Conservation (phyloP, 2,888 invertebrate species). For the Geophilus truncorum region DNA sequence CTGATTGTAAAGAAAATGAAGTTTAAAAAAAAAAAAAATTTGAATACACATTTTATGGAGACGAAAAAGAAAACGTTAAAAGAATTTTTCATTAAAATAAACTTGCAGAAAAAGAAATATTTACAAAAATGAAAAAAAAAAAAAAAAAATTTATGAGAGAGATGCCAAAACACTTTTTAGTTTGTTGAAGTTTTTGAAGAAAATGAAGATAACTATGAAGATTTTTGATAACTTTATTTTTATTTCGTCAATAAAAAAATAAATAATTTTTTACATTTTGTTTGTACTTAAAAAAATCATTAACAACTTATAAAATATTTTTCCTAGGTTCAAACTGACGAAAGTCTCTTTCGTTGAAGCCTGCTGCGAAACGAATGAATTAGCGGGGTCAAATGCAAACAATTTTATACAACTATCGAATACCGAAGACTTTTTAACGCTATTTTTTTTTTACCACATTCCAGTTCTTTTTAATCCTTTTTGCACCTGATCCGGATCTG, state of each 20-base stretch:
- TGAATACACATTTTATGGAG: background rate
- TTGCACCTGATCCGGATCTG: too few relatives aligned
- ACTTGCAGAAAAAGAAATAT: background rate
- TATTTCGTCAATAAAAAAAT: too few relatives aligned
- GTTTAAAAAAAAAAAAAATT: slow-evolving; percentile 3
- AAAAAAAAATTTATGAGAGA: background rate
- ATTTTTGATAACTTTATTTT: too few relatives aligned
- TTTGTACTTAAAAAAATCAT: background rate
- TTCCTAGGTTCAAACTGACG: background rate
- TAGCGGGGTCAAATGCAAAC: too few relatives aligned
- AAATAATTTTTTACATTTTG: background rate
- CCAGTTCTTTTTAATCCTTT: too few relatives aligned
- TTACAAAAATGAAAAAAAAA: background rate
- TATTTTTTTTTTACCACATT: too few relatives aligned
- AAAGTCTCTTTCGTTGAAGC: background rate
- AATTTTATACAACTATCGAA: too few relatives aligned
- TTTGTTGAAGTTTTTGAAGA: background rate
- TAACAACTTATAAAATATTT: background rate
- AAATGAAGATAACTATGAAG: background rate
- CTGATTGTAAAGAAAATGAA: background rate
- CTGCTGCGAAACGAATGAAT: too few relatives aligned
- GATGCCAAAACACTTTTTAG: background rate
- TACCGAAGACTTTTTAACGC: too few relatives aligned
- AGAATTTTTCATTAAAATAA: slow-evolving; percentile 26
- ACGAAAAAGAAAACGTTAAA: background rate